Evolutionary conservation across 1,140 invertebrate species (phyloP).

Genomic region (Cherax destructor): DNA sequence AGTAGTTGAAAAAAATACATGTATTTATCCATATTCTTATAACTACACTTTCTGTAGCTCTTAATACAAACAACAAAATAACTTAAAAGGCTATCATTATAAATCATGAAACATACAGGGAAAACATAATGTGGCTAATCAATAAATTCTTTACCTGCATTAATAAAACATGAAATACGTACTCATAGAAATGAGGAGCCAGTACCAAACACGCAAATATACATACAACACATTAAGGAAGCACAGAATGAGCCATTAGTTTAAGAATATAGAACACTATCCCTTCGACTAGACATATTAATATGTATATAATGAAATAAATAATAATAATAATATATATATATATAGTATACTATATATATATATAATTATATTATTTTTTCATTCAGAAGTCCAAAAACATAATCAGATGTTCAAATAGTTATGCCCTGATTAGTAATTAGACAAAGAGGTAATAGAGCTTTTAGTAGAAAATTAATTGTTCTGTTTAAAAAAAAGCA

Average conservation of each 20-base stretch:
- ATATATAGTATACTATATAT: no score
- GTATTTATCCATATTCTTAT: neutral
- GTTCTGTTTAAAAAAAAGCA: no score
- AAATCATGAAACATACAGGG: neutral
- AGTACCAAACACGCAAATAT: neutral
- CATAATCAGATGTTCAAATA: neutral
- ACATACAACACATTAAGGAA: neutral
- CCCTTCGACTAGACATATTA: constrained; percentile 26
- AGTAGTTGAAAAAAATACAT: neutral
- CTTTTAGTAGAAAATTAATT: neutral
- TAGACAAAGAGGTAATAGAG: neutral
- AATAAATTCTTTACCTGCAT: neutral
- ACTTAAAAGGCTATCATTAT: neutral
- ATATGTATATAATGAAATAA: neutral
- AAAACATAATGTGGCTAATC: neutral
- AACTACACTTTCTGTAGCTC: neutral
- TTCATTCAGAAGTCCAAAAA: neutral
- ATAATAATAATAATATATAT: no score
- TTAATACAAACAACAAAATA: neutral
- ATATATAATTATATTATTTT: neutral
- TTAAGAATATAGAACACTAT: neutral
- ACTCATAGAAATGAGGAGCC: neutral
- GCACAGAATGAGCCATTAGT: constrained; percentile 8
- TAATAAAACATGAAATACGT: constrained; percentile 4
- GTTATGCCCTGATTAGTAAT: constrained; percentile 1